Conservation (phyloP, 2,797 vertebrate species). For the Otus scops region DNA sequence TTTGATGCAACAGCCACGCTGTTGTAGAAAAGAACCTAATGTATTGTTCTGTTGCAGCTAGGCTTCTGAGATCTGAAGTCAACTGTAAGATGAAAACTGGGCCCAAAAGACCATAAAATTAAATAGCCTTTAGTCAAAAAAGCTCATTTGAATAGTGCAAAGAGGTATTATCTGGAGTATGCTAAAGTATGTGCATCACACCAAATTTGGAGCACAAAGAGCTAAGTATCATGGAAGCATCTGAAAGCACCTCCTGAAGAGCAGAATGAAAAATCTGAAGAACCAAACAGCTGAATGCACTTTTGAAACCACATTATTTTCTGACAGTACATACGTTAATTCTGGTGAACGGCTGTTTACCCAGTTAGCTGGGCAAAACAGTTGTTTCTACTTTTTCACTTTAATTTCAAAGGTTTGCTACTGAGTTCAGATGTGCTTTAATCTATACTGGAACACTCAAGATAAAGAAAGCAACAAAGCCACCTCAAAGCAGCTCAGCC, state of each 20-base stretch:
- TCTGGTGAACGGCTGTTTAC: background rate
- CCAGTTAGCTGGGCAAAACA: background rate
- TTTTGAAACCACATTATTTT: background rate
- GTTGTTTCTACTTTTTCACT: background rate
- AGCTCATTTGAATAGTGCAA: background rate
- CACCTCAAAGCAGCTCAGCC: background rate
- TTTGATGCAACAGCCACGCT: background rate
- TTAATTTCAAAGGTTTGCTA: background rate
- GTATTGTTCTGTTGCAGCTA: background rate
- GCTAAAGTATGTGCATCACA: background rate
- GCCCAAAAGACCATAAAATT: background rate
- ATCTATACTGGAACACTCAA: background rate
- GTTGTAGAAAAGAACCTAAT: background rate
- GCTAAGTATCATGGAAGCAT: no score
- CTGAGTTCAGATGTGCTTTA: background rate
- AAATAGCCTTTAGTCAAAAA: background rate
- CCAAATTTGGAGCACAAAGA: background rate
- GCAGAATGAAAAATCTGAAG: background rate
- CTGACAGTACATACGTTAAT: background rate
- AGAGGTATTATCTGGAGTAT: background rate
- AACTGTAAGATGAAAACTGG: background rate
- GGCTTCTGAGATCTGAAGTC: background rate
- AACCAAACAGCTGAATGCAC: fast-evolving
- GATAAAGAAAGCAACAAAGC: background rate
- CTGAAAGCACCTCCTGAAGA: background rate